Conservation (phyloP, 2,888 invertebrate genomes). For the Chrysopilus asiliformis region DNA sequence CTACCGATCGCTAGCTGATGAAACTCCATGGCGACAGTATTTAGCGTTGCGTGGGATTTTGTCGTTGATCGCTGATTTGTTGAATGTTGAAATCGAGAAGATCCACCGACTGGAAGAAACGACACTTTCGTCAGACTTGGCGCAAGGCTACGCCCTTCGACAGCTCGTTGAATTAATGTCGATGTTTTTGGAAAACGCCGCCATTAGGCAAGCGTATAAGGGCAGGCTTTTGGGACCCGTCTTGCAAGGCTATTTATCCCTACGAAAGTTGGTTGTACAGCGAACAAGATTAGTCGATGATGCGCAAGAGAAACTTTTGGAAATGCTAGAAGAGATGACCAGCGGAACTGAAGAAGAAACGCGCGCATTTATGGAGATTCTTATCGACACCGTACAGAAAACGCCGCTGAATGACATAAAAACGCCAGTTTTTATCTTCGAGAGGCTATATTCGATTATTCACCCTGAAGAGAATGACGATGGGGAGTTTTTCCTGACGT, state of each 20-base stretch:
- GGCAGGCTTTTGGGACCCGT: constrained; percentile 59
- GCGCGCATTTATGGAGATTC: constrained; percentile 92
- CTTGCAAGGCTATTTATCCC: constrained; percentile 82
- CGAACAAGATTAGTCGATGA: constrained; percentile 90
- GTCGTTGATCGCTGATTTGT: constrained; percentile 66
- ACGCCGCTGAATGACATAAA: constrained; percentile 83
- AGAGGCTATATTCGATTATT: constrained; percentile 91
- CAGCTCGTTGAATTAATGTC: constrained; percentile 79
- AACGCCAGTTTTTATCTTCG: constrained; percentile 96
- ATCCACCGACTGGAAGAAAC: constrained; percentile 82
- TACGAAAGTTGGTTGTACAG: constrained; percentile 84
- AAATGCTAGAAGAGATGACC: constrained; percentile 90
- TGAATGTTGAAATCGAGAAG: constrained; percentile 79
- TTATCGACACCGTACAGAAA: constrained; percentile 88
- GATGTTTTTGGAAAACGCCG: constrained; percentile 74
- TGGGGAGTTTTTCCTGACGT: constrained; percentile 87
- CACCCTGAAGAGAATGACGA: constrained; percentile 96
- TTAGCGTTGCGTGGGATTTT: constrained; percentile 78
- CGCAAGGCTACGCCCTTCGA: constrained; percentile 86
- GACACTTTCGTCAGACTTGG: constrained; percentile 83
- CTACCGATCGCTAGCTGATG: constrained; percentile 71
- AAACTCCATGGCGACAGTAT: constrained; percentile 88
- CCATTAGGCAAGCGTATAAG: constrained; percentile 83
- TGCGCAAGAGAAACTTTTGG: constrained; percentile 87
- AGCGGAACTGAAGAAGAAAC: constrained; percentile 91